These are phyloP conservation scores for Drosophila multiciliata DNA, from an alignment of 2,888 invertebrate species.

Conservation along the genomic window DNA sequence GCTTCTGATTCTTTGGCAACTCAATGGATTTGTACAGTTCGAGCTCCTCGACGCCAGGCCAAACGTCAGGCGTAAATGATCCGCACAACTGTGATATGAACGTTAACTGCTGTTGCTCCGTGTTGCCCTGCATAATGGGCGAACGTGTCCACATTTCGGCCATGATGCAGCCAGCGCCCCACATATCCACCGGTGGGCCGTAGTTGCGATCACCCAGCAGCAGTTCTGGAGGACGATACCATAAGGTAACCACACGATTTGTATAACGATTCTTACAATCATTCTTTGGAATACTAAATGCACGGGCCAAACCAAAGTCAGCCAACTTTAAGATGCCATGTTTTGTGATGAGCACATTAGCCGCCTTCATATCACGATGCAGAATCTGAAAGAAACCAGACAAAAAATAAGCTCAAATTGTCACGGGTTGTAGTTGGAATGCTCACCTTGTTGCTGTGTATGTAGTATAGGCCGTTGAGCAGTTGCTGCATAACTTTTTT, in stretches of 20 bases:
- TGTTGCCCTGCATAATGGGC: constrained; percentile 98
- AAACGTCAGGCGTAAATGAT: constrained; percentile 95
- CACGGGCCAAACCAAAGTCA: constrained; percentile 98
- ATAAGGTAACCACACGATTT: constrained; percentile 98
- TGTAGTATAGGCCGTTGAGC: constrained; percentile 95
- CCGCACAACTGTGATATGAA: constrained; percentile 98
- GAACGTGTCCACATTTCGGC: constrained; percentile 99
- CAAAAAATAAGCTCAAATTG: background rate
- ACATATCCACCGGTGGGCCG: constrained; percentile 98
- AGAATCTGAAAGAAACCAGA: constrained; percentile 87
- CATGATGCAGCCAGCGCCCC: constrained; percentile 99
- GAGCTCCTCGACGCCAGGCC: constrained; percentile 96
- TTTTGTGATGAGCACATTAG: constrained; percentile 98
- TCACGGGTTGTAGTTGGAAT: too few relatives aligned
- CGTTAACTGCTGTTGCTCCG: constrained; percentile 97
- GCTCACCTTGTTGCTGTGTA: constrained; percentile 94
- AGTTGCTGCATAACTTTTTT: constrained; percentile 96
- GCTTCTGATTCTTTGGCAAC: constrained; percentile 93
- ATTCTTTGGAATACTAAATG: constrained; percentile 94
- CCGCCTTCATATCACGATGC: constrained; percentile 99
- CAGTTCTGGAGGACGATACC: constrained; percentile 92
- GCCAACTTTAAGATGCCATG: constrained; percentile 97
- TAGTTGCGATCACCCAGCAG: constrained; percentile 94
- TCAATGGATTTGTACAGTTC: constrained; percentile 96
- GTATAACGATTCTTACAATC: constrained; percentile 96